Conservation (phyloP, 2,113 vertebrate genomes). For the Mormoops blainvillei region DNA sequence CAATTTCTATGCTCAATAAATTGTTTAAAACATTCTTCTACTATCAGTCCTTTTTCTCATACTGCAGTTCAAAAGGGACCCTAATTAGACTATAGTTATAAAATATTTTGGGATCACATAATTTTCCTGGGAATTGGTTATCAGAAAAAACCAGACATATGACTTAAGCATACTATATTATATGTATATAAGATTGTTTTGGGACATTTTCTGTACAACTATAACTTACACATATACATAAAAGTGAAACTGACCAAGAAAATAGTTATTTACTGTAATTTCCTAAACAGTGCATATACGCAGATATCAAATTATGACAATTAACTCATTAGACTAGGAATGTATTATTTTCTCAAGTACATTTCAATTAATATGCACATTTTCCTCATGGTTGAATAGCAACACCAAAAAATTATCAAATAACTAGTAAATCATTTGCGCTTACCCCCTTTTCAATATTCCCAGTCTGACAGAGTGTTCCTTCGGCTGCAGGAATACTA, state of each 20-base stretch:
- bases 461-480: constrained; percentile 95
- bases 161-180: background rate
- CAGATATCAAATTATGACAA: background rate
- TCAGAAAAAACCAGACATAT: constrained; percentile 9
- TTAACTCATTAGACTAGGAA: background rate
- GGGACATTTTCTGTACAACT: background rate
- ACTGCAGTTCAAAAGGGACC: background rate
- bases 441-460: constrained; percentile 98
- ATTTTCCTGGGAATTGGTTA: constrained; percentile 25
- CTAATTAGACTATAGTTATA: background rate
- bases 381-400: background rate
- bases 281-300: background rate
- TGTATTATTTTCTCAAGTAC: constrained; percentile 7
- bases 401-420: constrained; percentile 29
- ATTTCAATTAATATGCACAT: constrained; percentile 16
- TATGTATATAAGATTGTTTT: background rate
- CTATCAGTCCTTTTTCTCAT: background rate
- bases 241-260: background rate
- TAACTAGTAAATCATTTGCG: constrained; percentile 42
- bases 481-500: constrained; percentile 98
- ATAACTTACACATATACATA: background rate
- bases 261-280: background rate
- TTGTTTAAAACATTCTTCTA: background rate
- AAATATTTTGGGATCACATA: background rate
- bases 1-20: constrained; percentile 8